Evolutionary conservation across 2,113 vertebrate genomes (phyloP), one percentile per base, ranked within the genome.

Genomic region (Cromileptes altivelis): DNA sequence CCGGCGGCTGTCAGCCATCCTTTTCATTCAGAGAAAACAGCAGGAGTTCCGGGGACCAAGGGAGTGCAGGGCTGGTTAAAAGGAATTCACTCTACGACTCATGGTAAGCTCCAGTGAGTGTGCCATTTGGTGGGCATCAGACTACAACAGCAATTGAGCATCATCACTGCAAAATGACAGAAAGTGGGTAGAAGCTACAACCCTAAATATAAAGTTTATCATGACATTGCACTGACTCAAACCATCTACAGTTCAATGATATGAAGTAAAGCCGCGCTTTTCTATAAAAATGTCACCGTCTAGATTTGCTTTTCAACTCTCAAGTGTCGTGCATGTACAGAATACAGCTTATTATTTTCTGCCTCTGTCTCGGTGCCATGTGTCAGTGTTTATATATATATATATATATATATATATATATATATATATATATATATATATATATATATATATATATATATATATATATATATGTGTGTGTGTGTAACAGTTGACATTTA

Each of bases 81-180:
- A 85, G 92, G 95, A 65, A 77, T 89, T 67, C 91, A 83, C 18
- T 85, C 91, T 15, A 76, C 84, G 1, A 84, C 84, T 50, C 88
- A 91, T 52, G 87, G 95, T 94, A 86, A 89, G 91, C 45, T 47
- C 19, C 47, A 25, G 37, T n/a, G 47, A 30, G 60, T 56, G 23
- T 40, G 68, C 15, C 52, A n/a, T n/a, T 62, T 0, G 3, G 63
- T 30, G 19, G 14, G 45, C 37, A 57, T 72, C 58, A 58, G 27
- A 30, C 70, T 30, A 57, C 33, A 57, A 37, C 50, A 77, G n/a
- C 52, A 65, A 52, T 60, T 11, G 19, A 67, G 37, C 19, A 18
- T 61, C 45, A 57, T 27, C 52, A 14, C 33, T 19, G 17, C 49
- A 67, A 58, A n/a, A 62, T 37, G 60, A 70, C 0, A 55, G 30